phyloP scores from a whole-genome alignment of 1,140 invertebrate species.

The Atopsyche davidsoni region DNA sequence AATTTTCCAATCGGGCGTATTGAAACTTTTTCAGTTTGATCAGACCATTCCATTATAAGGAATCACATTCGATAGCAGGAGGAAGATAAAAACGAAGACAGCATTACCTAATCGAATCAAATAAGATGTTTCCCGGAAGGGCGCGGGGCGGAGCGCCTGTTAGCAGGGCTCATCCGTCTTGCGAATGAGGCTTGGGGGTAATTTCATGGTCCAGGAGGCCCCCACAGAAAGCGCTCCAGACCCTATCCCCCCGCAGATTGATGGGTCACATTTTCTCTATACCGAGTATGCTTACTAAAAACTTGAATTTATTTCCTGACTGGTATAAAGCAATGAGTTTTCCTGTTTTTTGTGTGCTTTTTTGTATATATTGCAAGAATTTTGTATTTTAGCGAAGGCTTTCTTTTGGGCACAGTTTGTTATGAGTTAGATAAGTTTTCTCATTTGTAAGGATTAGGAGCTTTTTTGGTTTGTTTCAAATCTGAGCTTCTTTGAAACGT shows the following conservation, averaged over 20 bases:
- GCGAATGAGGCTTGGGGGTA: conserved; percentile 31
- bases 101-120: conserved; percentile 30
- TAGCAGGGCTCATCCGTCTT: conserved; percentile 30
- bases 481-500: too few relatives aligned
- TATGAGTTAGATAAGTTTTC: background rate
- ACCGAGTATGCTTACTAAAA: conserved; percentile 28
- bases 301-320: conserved; percentile 22
- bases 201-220: conserved; percentile 29
- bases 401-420: background rate
- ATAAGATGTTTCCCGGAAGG: conserved; percentile 27
- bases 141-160: conserved; percentile 17
- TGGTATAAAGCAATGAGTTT: too few relatives aligned
- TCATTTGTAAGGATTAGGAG: too few relatives aligned
- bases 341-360: too few relatives aligned
- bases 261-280: conserved; percentile 28
- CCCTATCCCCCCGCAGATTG: conserved; percentile 18
- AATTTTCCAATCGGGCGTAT: too few relatives aligned
- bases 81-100: conserved; percentile 21
- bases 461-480: too few relatives aligned
- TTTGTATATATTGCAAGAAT: too few relatives aligned
- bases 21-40: background rate
- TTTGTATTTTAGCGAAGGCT: background rate
- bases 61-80: conserved; percentile 21
- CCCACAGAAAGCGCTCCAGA: conserved; percentile 2
- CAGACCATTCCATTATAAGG: conserved; percentile 5